Conservation (phyloP, 2,888 invertebrate species). For the Himalopsyche japonica region DNA sequence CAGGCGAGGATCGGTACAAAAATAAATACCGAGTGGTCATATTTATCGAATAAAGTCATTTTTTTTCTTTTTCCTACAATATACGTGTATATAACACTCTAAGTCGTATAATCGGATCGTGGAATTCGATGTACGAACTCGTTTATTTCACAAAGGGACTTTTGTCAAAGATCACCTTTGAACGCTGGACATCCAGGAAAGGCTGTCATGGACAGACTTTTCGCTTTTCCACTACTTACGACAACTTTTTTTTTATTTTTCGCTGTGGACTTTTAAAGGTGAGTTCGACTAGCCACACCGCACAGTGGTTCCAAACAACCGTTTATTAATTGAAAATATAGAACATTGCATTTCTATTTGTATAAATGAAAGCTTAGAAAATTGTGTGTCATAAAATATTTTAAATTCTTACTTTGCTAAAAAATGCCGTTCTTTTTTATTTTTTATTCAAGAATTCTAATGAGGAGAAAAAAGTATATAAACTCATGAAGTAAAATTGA, state of each 20-base stretch:
- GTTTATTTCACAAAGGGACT: background rate
- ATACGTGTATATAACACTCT: background rate
- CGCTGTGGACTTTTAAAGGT: background rate
- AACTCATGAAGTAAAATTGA: too few species aligned
- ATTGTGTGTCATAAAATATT: too few species aligned
- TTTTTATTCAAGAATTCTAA: too few species aligned
- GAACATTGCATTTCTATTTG: too few species aligned
- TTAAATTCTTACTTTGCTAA: too few species aligned
- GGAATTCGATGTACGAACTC: background rate
- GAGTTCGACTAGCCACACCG: background rate
- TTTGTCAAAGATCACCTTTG: background rate
- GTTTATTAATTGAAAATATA: too few species aligned
- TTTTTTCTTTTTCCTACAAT: background rate
- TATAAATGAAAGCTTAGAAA: too few species aligned
- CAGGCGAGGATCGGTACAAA: too few species aligned
- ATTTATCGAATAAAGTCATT: background rate
- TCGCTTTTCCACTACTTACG: background rate
- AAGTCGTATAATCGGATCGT: background rate
- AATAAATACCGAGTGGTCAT: too few species aligned
- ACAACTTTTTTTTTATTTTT: background rate
- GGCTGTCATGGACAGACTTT: background rate
- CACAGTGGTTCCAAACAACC: too few species aligned
- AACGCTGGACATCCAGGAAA: background rate
- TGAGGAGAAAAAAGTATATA: too few species aligned
- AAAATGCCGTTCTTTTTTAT: too few species aligned